These are phyloP conservation scores for Drosophila quadrilineata DNA, from an alignment of 1,140 invertebrate genomes.

Conservation along the genomic window DNA sequence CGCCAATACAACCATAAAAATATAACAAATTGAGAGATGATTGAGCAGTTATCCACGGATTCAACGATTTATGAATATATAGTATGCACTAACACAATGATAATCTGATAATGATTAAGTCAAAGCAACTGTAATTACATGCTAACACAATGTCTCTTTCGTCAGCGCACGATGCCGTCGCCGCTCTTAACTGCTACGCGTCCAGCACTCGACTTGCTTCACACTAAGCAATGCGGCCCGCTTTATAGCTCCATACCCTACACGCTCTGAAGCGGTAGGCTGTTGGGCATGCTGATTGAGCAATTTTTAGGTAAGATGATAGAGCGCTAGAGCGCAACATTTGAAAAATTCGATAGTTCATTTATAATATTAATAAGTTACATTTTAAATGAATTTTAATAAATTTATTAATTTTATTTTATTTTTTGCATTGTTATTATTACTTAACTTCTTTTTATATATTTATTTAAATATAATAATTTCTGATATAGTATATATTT, in stretches of 20 bases:
- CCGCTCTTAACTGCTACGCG: conserved; percentile 65
- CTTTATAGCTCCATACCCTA: conserved; percentile 61
- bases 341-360: too few relatives aligned
- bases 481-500: too few relatives aligned
- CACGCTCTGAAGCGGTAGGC: background rate
- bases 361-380: too few relatives aligned
- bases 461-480: too few relatives aligned
- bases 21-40: background rate
- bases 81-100: background rate
- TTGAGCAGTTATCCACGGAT: too few relatives aligned
- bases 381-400: too few relatives aligned
- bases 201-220: conserved; percentile 58
- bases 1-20: background rate
- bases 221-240: conserved; percentile 30
- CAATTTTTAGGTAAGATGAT: background rate
- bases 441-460: too few relatives aligned
- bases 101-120: conserved; percentile 6
- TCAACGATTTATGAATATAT: background rate
- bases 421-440: too few relatives aligned
- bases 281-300: background rate
- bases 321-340: background rate
- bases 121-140: conserved; percentile 18
- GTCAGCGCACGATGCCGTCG: background rate
- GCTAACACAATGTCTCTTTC: background rate
- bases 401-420: background rate